Evolutionary conservation across 2,888 invertebrate species (phyloP).

Genomic region (Rotaria magnacalcarata): DNA sequence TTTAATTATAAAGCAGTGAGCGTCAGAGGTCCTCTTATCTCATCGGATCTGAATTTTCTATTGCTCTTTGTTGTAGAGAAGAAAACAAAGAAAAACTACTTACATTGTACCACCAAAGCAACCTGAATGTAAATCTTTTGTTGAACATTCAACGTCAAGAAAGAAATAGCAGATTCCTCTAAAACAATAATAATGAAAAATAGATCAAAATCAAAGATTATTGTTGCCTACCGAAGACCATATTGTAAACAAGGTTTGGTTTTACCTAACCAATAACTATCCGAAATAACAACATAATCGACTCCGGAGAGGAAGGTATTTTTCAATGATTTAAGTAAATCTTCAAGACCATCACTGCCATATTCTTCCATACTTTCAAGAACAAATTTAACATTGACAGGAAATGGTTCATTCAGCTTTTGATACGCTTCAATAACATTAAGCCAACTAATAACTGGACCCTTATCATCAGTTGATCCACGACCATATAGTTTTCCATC

Average conservation of each 20-base stretch:
- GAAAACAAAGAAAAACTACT: slow-evolving; percentile 52
- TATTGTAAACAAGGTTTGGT: slow-evolving; percentile 95
- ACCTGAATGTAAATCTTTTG: slow-evolving; percentile 90
- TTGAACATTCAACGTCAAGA: slow-evolving; percentile 78
- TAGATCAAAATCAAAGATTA: neutral
- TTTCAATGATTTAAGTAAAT: slow-evolving; percentile 69
- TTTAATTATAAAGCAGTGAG: too few species aligned
- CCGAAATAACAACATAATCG: slow-evolving; percentile 92
- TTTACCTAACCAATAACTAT: slow-evolving; percentile 96
- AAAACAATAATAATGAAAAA: slow-evolving; percentile 49
- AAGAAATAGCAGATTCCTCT: slow-evolving; percentile 83
- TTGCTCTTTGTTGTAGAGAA: too few species aligned
- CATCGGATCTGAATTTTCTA: too few species aligned
- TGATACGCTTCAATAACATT: slow-evolving; percentile 85
- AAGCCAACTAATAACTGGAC: slow-evolving; percentile 85
- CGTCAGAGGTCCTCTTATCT: too few species aligned
- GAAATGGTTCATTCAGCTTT: slow-evolving; percentile 67
- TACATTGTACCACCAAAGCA: slow-evolving; percentile 88
- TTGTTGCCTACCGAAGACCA: slow-evolving; percentile 68
- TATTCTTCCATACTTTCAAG: slow-evolving; percentile 98
- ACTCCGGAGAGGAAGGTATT: slow-evolving; percentile 69
- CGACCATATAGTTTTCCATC: slow-evolving; percentile 84
- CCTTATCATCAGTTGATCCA: slow-evolving; percentile 85
- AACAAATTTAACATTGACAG: slow-evolving; percentile 73
- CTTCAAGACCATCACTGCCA: slow-evolving; percentile 90